Evolutionary conservation across 2,113 vertebrate species (phyloP), one percentile per base, ranked within the genome.

Genomic region (Onychorhynchus coronatus): DNA sequence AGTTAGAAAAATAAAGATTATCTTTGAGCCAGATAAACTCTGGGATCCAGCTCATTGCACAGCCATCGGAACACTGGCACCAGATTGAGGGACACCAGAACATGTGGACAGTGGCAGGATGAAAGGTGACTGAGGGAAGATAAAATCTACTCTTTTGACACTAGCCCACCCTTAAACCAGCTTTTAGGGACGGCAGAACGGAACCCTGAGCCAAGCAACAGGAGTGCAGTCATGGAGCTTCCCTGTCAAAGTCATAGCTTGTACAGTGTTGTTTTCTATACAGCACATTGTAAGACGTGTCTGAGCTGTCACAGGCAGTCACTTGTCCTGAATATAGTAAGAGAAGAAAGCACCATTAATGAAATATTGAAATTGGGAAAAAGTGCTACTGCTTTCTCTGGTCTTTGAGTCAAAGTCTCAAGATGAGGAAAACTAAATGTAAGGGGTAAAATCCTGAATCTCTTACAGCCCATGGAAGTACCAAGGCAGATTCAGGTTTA

Each of bases 1-100:
- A 41, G 6, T 23, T 50, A 37, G 11, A 61, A n/a, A 85, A 74
- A 20, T 10, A 19, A 58, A 42, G 50, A 33, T 41, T 24, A 76
- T 8, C 58, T 88, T 33, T 72, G 49, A 85, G 33, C 11, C 71
- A 68, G 53, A n/a, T 12, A 33, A 79, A 30, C 9, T 66, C 11
- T 55, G 39, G 33, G 47, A 59, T 65, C 11, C 50, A 28, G 22
- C 33, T 56, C 44, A 21, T 5, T 80, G 37, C 19, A 5, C 0
- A 0, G 35, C 75, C 46, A 0, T 8, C 16, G 9, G 42, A 68
- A 28, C 14, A 12, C n/a, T 27, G 50, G 68, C 18, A 41, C 37
- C 28, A 14, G 12, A 23, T 44, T 58, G 63, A 70, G 50, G 31
- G 46, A 21, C 50, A 39, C 4, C 28, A 15, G 2, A 59, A 7